Evolutionary conservation across 2,113 vertebrate genomes (phyloP).

Genomic region (Turdus rufiventris): DNA sequence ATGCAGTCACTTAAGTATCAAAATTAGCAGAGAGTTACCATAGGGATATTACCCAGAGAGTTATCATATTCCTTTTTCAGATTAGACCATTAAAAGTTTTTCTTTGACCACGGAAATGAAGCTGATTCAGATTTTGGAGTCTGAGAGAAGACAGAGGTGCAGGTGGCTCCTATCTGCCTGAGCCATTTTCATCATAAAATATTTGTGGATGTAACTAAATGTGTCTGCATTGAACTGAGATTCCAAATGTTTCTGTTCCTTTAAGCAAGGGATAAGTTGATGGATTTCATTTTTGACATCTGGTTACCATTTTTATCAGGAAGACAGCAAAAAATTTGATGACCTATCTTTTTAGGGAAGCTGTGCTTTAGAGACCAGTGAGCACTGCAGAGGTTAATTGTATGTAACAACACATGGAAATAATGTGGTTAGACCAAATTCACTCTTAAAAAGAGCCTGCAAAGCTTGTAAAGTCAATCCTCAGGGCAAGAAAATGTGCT

Average conservation of each 20-base stretch:
- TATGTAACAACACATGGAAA: neutral
- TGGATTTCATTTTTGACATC: neutral
- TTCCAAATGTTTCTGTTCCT: neutral
- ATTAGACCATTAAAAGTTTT: neutral
- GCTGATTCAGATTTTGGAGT: neutral
- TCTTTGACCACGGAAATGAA: neutral
- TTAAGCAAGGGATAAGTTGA: neutral
- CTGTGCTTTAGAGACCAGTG: neutral
- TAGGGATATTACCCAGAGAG: neutral
- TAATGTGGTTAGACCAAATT: neutral
- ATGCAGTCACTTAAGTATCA: neutral
- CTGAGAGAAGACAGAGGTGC: neutral
- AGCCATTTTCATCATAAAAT: neutral
- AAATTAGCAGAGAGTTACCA: neutral
- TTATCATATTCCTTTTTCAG: neutral
- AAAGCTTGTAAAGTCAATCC: neutral
- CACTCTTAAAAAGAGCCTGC: neutral
- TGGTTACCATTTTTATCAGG: neutral
- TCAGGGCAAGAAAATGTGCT: neutral
- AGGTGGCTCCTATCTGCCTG: neutral
- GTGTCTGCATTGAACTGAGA: neutral
- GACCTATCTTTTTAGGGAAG: neutral
- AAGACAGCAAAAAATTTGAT: neutral
- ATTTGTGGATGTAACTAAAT: neutral
- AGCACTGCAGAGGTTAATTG: neutral